phyloP scores from a whole-genome alignment of 2,113 vertebrate species.

The Nipponia nippon region DNA sequence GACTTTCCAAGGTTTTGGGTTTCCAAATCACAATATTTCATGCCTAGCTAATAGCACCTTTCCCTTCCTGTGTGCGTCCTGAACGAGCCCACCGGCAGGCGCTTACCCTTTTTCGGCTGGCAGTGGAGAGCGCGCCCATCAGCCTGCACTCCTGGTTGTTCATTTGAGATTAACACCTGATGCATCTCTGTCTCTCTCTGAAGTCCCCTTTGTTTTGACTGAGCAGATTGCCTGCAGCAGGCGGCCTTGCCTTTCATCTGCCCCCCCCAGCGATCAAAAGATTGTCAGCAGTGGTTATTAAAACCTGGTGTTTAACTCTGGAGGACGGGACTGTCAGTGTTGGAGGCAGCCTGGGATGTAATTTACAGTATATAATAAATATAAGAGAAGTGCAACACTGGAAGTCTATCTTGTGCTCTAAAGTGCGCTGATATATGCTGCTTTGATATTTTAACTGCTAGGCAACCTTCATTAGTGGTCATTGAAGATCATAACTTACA shows the following conservation, averaged over 20 bases:
- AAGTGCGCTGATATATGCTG: constrained; percentile 48
- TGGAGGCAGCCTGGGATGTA: not conserved
- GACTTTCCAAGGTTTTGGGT: not conserved
- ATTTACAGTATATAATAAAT: constrained; percentile 59
- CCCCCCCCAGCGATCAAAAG: constrained; percentile 45
- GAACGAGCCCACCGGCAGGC: not conserved
- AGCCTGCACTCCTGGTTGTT: not conserved
- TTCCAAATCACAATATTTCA: not conserved
- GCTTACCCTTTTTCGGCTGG: not conserved
- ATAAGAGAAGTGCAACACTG: constrained; percentile 13
- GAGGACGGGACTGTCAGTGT: not conserved
- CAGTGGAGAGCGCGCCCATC: not conserved
- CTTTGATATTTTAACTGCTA: constrained; percentile 67
- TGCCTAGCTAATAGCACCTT: not conserved
- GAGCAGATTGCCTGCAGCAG: constrained; percentile 48
- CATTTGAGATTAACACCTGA: constrained; percentile 66
- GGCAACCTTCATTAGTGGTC: constrained; percentile 48
- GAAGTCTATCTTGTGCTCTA: constrained; percentile 39
- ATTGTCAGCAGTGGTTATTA: constrained; percentile 50
- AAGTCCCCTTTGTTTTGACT: constrained; percentile 71
- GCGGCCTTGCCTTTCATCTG: constrained; percentile 66
- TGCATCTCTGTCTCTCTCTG: constrained; percentile 60
- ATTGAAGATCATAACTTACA: constrained; percentile 1
- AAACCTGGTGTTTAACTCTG: constrained; percentile 29
- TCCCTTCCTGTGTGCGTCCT: not conserved